These are phyloP conservation scores for Malurus leucopterus DNA, from an alignment of 2,797 vertebrate species.

Conservation along the genomic window DNA sequence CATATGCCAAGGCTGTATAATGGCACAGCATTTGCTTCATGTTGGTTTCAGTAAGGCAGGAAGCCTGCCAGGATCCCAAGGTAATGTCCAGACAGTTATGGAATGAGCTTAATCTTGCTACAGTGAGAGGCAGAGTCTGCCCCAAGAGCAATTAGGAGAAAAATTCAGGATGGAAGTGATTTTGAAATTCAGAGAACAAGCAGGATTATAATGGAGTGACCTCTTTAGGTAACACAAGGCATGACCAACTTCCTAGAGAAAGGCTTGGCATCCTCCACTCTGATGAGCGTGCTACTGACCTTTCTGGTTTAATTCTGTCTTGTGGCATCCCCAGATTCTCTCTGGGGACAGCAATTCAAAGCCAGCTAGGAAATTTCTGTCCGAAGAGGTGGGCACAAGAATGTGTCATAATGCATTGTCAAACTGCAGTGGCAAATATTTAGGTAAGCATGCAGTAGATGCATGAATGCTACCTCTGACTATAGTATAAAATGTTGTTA, in stretches of 20 bases:
- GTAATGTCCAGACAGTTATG: conserved; percentile 17
- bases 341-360: not conserved
- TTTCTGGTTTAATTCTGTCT: not conserved
- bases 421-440: not conserved
- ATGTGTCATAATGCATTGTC: not conserved
- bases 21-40: conserved; percentile 16
- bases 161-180: not conserved
- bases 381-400: rapidly evolving
- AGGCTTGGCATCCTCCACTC: not conserved
- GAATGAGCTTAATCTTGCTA: conserved; percentile 21
- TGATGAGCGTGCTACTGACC: not conserved
- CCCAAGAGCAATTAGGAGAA: not conserved
- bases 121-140: not conserved
- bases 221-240: not conserved
- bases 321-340: not conserved
- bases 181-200: not conserved
- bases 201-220: not conserved
- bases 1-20: not conserved
- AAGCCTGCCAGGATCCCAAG: conserved; percentile 5
- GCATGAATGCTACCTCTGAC: not conserved
- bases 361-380: not conserved
- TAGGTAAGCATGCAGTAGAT: not conserved
- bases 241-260: not conserved
- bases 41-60: not conserved
- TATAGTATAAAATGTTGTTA: not conserved